These are phyloP conservation scores for Mus spretus DNA, from an alignment of 2,797 vertebrate species.

Conservation along the genomic window DNA sequence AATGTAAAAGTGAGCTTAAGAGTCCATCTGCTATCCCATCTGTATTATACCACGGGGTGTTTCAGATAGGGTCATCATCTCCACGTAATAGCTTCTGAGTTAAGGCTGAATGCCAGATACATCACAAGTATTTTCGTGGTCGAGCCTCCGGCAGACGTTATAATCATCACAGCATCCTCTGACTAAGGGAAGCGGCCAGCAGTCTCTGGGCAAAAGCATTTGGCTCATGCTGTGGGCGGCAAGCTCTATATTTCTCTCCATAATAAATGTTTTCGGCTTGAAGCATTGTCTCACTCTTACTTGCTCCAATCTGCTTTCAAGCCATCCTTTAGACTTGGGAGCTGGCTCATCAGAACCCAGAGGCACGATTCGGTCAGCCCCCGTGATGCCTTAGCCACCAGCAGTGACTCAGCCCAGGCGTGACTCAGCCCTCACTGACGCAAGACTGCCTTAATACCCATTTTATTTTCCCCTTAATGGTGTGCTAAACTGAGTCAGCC, in stretches of 20 bases:
- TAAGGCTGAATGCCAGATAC: background rate
- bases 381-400: conserved; percentile 68
- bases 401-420: conserved; percentile 63
- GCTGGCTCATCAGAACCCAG: conserved; percentile 23
- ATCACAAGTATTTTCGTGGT: background rate
- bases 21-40: background rate
- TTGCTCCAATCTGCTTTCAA: conserved; percentile 47
- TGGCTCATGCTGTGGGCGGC: conserved; percentile 25
- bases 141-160: background rate
- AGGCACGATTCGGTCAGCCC: conserved; percentile 61
- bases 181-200: background rate
- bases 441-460: conserved; percentile 57
- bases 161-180: background rate
- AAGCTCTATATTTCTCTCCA: background rate
- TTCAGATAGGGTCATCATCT: conserved; percentile 24
- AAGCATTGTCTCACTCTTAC: conserved; percentile 28
- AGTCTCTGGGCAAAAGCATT: background rate
- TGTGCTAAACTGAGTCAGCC: conserved; percentile 41
- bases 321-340: conserved; percentile 60
- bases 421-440: conserved; percentile 80
- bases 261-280: conserved; percentile 43
- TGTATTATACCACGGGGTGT: conserved; percentile 12
- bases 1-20: conserved; percentile 1
- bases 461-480: conserved; percentile 74
- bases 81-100: conserved; percentile 38